Evolutionary conservation across 2,888 invertebrate species (phyloP).

Genomic region (Liodrosophila aerea): DNA sequence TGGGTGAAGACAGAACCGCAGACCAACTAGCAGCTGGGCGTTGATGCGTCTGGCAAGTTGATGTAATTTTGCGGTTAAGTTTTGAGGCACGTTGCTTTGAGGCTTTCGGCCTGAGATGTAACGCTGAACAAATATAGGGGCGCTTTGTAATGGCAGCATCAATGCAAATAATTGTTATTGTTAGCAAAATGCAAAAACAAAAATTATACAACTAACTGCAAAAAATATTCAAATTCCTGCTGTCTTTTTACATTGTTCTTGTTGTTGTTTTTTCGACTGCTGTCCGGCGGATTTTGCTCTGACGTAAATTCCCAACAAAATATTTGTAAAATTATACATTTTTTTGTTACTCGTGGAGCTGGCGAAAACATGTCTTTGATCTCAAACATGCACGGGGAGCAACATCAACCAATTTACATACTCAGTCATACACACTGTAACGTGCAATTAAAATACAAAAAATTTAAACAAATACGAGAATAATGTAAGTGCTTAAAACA

Average conservation of each 20-base stretch:
- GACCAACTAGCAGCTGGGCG: conserved; percentile 33
- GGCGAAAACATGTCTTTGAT: conserved; percentile 74
- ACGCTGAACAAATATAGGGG: conserved; percentile 55
- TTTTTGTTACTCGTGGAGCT: conserved; percentile 39
- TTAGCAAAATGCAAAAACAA: conserved; percentile 21
- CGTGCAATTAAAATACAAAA: conserved; percentile 36
- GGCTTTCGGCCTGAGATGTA: conserved; percentile 45
- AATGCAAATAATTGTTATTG: conserved; percentile 47
- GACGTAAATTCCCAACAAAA: conserved; percentile 64
- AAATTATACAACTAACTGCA: not conserved
- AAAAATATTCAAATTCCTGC: conserved; percentile 33
- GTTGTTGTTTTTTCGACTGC: conserved; percentile 13
- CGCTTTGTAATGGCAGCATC: conserved; percentile 13
- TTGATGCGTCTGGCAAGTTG: conserved; percentile 53
- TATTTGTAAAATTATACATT: conserved; percentile 41
- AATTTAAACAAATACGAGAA: conserved; percentile 50
- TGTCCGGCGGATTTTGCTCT: conserved; percentile 47
- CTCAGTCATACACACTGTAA: conserved; percentile 17
- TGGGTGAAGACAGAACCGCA: conserved; percentile 45
- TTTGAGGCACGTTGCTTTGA: conserved; percentile 74
- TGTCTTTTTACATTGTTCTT: conserved; percentile 14
- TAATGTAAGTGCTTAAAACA: conserved; percentile 63
- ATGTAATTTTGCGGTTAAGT: conserved; percentile 71
- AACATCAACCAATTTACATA: conserved; percentile 23
- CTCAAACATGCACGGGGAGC: conserved; percentile 57